Percentiles rank a stretch among this genome's conserved stretches.
Evolutionary conservation across 2,113 vertebrate genomes (phyloP).

Genomic region (Etia nguti): DNA sequence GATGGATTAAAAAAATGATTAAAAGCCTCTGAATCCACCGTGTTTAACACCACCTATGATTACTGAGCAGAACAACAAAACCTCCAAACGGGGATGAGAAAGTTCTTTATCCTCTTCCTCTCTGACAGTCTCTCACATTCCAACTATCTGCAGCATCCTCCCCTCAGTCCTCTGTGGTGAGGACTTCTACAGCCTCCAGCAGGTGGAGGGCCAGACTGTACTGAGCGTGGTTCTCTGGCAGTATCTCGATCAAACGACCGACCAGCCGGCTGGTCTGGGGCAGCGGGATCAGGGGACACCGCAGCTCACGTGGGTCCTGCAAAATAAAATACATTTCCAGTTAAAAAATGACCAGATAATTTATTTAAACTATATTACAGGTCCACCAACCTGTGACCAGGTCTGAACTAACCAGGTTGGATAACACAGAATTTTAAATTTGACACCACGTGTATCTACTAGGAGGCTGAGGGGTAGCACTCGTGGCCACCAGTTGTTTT

Average conservation of each 20-base stretch:
- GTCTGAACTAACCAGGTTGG: too few relatives aligned
- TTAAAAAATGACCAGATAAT: neutral
- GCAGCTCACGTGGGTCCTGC: slow-evolving; percentile 88
- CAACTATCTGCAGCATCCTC: accelerated
- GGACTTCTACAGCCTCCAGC: slow-evolving; percentile 83
- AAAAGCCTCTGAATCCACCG: slow-evolving; percentile 30
- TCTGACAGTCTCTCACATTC: neutral
- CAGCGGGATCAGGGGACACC: slow-evolving; percentile 81
- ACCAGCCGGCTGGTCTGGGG: slow-evolving; percentile 80
- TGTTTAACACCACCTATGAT: neutral
- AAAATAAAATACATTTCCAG: neutral
- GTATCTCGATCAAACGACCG: slow-evolving; percentile 84
- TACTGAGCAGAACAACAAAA: neutral
- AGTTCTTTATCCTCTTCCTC: neutral
- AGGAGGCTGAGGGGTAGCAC: neutral
- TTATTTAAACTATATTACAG: neutral
- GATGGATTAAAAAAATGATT: slow-evolving; percentile 10
- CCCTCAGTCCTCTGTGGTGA: slow-evolving; percentile 61
- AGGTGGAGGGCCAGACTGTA: slow-evolving; percentile 90
- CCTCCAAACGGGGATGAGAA: neutral
- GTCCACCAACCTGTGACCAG: neutral
- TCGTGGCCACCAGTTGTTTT: neutral
- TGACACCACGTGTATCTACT: too few relatives aligned
- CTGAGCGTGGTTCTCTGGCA: slow-evolving; percentile 92
- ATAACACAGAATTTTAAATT: too few relatives aligned